Evolutionary conservation across 2,888 invertebrate species (phyloP).

Genomic region (Orchesella flavescens): DNA sequence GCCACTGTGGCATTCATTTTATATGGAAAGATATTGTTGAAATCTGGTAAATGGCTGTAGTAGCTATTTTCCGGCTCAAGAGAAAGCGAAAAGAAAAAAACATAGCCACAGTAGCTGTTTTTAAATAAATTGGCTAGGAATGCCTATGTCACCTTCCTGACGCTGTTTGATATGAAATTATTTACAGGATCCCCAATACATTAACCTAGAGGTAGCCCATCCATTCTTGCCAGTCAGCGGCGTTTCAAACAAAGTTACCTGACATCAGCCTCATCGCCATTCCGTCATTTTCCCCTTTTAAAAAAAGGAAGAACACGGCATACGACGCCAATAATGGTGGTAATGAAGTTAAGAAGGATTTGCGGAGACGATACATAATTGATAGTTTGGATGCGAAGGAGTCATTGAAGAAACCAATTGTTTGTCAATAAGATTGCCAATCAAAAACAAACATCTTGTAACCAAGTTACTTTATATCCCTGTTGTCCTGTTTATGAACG

Average conservation of each 20-base stretch:
- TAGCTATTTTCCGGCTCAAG: no score
- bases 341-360: constrained; percentile 17
- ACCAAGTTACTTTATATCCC: background rate
- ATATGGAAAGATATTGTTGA: no score
- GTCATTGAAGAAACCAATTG: constrained; percentile 27
- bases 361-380: constrained; percentile 76
- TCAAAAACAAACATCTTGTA: constrained; percentile 31
- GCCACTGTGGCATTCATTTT: no score
- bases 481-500: constrained; percentile 15
- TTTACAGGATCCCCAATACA: constrained; percentile 74
- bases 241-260: constrained; percentile 84
- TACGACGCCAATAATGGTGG: background rate
- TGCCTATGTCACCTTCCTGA: no score
- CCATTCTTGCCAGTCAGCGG: constrained; percentile 81
- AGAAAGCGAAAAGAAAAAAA: no score
- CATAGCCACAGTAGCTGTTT: no score
- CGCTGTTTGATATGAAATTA: no score
- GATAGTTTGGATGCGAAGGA: constrained; percentile 88
- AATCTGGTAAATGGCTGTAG: no score
- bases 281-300: constrained; percentile 78
- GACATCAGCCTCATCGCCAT: constrained; percentile 70
- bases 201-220: constrained; percentile 84
- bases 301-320: constrained; percentile 73
- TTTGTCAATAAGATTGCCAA: background rate
- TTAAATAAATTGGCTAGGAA: no score